Evolutionary conservation across 1,140 invertebrate genomes (phyloP), one percentile per base, ranked within the genome.

Genomic region (Drosophila pseudoobscura): DNA sequence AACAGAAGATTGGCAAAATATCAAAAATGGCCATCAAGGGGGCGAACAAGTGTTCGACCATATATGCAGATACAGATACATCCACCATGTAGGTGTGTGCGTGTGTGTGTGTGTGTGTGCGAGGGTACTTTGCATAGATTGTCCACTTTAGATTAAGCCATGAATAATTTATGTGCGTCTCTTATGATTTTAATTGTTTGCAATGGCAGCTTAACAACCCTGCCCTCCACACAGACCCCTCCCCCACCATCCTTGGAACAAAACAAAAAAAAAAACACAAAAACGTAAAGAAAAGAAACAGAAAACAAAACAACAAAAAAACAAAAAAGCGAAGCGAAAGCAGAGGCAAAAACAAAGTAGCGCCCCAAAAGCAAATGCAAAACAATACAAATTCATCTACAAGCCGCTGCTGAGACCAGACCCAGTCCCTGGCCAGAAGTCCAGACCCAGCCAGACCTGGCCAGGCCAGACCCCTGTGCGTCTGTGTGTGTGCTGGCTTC

Each of bases 131-230:
- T 90, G 87, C 87, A 90, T 90, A 90, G 87, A 90, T 90, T 90
- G 87, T 90, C 87, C 87, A 90, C 87, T 90, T 90, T 88, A 90
- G 87, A 90, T 90, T 90, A 90, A 87, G 87, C 78, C 80, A 90
- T 90, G 87, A 90, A 90, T 90, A 90, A 90, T 90, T 90, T 90
- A 90, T 90, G 87, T 90, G 87, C 87, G 87, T 90, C 88, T 90
- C 79, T 90, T 90, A 90, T 90, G 88, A 90, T 90, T 90, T 90
- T 90, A 90, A 90, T 90, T 90, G 88, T 90, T 90, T 90, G 88
- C 88, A 90, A 90, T 90, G 88, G 87, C 87, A 80, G 79, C 88
- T 88, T 80, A 88, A 87, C 82, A 83, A 87, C 75, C 46, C 64
- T 39, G 46, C 45, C 39, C 45, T 24, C 26, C 31, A n/a, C 31